Evolutionary conservation across 2,797 vertebrate genomes (phyloP).

Genomic region (Squalus acanthias): DNA sequence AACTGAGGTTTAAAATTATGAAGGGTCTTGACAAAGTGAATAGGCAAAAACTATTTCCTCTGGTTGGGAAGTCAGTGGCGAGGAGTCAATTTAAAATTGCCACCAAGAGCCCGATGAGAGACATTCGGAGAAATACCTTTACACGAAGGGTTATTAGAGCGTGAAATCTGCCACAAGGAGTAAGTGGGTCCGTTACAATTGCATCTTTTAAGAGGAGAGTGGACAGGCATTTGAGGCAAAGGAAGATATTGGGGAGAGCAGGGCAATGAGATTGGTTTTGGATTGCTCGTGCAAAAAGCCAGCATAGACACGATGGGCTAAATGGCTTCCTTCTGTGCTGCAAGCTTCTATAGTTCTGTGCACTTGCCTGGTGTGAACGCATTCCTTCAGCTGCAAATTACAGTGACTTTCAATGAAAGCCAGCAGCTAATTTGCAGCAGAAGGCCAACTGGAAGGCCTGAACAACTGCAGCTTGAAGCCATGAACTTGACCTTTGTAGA

Average conservation of each 20-base stretch:
- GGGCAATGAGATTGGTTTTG: neutral
- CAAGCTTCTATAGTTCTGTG: neutral
- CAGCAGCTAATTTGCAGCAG: neutral
- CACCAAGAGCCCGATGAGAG: neutral
- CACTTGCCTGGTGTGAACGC: neutral
- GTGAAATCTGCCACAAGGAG: neutral
- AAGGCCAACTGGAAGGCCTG: neutral
- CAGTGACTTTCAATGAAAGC: neutral
- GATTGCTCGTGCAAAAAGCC: neutral
- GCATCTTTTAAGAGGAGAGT: neutral
- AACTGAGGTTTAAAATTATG: neutral
- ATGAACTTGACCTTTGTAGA: neutral
- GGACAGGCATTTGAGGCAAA: neutral
- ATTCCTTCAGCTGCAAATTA: neutral
- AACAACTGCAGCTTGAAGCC: neutral
- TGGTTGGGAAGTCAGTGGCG: neutral
- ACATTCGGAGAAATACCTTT: neutral
- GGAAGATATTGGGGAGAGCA: neutral
- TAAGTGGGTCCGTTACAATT: neutral
- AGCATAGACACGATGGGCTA: neutral
- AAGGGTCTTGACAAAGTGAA: neutral
- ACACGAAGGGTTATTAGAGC: too few species aligned
- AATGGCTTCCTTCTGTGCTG: neutral
- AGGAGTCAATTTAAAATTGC: neutral
- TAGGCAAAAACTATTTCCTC: neutral